A percentile compares a stretch with the other conserved stretches of the same genome.
phyloP scores from a whole-genome alignment of 1,140 invertebrate species.

The Diorhabda elongata region DNA sequence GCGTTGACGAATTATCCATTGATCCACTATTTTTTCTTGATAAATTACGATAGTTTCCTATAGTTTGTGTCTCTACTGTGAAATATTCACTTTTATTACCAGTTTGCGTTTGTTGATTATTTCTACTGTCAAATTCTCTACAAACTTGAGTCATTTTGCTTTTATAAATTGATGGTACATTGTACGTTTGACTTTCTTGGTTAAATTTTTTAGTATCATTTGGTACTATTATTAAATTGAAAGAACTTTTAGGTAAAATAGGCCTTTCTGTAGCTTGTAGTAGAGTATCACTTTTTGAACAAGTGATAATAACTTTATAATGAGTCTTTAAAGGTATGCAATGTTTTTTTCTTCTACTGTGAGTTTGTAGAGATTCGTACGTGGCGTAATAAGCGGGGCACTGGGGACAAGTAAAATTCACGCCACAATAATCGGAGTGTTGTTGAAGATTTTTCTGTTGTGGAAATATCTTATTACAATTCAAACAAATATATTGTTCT shows the following conservation, averaged over 20 bases:
- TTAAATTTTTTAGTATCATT: background rate
- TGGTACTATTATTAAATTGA: conserved; percentile 20
- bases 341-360: conserved; percentile 54
- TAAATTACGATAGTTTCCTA: conserved; percentile 34
- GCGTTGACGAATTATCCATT: conserved; percentile 26
- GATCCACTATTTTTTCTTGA: conserved; percentile 24
- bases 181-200: conserved; percentile 36
- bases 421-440: conserved; percentile 52
- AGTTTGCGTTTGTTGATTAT: conserved; percentile 52
- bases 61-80: conserved; percentile 52
- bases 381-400: conserved; percentile 53
- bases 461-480: conserved; percentile 56
- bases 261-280: conserved; percentile 5
- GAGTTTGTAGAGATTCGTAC: conserved; percentile 57
- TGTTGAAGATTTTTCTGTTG: conserved; percentile 49
- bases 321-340: conserved; percentile 36
- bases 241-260: conserved; percentile 30
- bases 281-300: conserved; percentile 16
- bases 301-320: conserved; percentile 29
- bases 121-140: conserved; percentile 24
- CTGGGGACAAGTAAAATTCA: conserved; percentile 50
- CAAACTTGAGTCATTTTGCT: conserved; percentile 37
- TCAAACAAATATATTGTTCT: conserved; percentile 52
- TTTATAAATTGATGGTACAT: conserved; percentile 23
- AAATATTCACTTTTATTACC: conserved; percentile 40